Evolutionary conservation across 1,140 invertebrate genomes (phyloP).

Genomic region (Rhizoglyphus robini): DNA sequence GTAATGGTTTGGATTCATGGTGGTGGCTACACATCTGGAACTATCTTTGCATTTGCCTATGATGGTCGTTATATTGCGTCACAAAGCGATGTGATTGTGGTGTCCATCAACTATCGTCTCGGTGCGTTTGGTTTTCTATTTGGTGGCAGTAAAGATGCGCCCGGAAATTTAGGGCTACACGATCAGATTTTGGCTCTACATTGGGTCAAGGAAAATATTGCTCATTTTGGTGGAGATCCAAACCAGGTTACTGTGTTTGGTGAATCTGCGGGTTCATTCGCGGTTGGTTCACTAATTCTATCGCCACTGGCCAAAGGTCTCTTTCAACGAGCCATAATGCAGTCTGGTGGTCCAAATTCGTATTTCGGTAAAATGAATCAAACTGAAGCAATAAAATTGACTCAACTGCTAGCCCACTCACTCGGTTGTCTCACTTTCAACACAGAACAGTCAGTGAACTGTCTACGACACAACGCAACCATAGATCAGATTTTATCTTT

Average conservation of each 20-base stretch:
- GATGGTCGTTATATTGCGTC: constrained; percentile 70
- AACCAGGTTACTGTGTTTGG: constrained; percentile 38
- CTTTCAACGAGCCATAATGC: constrained; percentile 10
- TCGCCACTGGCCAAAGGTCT: constrained; percentile 5
- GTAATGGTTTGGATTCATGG: constrained; percentile 30
- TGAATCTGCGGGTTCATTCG: constrained; percentile 32
- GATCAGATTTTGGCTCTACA: constrained; percentile 85
- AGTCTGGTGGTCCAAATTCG: not conserved
- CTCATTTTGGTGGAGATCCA: constrained; percentile 63
- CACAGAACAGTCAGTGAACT: not conserved
- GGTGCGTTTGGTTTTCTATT: constrained; percentile 84
- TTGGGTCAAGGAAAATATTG: constrained; percentile 65
- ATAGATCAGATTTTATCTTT: too few relatives aligned
- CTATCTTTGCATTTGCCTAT: constrained; percentile 61
- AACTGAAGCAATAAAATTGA: constrained; percentile 41
- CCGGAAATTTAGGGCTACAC: constrained; percentile 84
- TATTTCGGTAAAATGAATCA: constrained; percentile 39
- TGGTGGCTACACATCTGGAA: constrained; percentile 43
- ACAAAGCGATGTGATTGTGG: constrained; percentile 57
- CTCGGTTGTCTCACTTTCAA: not conserved
- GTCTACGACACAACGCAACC: not conserved
- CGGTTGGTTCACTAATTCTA: not conserved
- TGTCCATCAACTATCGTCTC: constrained; percentile 86
- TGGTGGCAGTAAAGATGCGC: constrained; percentile 70
- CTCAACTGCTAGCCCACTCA: not conserved